phyloP scores from a whole-genome alignment of 2,888 invertebrate species.

The Neoitamus cyanurus region DNA sequence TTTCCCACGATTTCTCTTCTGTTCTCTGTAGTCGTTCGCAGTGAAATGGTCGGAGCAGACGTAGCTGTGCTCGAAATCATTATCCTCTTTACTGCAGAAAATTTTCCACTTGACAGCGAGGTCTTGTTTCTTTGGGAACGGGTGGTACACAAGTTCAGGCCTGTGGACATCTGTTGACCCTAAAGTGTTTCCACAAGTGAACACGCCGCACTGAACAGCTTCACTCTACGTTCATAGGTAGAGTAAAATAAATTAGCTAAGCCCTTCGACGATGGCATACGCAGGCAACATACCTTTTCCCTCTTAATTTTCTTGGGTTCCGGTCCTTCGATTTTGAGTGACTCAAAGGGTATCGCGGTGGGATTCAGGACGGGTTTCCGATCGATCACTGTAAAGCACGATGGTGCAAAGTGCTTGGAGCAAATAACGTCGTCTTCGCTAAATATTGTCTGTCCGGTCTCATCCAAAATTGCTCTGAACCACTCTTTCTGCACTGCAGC shows the following conservation, averaged over 20 bases:
- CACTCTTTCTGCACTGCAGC: conserved; percentile 13
- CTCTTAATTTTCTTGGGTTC: not conserved
- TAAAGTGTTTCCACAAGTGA: conserved; percentile 20
- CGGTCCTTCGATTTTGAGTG: not conserved
- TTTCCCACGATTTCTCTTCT: not conserved
- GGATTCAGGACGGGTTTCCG: not conserved
- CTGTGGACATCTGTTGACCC: not conserved
- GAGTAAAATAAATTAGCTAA: not conserved
- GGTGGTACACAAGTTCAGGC: conserved; percentile 37
- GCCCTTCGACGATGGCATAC: not conserved
- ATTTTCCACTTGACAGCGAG: conserved; percentile 15
- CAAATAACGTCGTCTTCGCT: conserved; percentile 44
- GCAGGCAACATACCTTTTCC: not conserved
- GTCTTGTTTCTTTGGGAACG: conserved; percentile 21
- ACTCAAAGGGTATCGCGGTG: conserved; percentile 33
- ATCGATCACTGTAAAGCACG: not conserved
- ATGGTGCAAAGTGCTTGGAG: conserved; percentile 42
- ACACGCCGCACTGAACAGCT: conserved; percentile 30
- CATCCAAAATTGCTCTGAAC: conserved; percentile 30
- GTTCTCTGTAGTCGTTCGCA: conserved; percentile 21
- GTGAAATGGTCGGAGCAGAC: conserved; percentile 46
- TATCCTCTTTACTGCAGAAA: conserved; percentile 45
- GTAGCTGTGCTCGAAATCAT: not conserved
- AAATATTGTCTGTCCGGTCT: conserved; percentile 41
- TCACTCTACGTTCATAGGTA: not conserved